Evolutionary conservation across 1,140 invertebrate species (phyloP).

Genomic region (Procambarus clarkii): DNA sequence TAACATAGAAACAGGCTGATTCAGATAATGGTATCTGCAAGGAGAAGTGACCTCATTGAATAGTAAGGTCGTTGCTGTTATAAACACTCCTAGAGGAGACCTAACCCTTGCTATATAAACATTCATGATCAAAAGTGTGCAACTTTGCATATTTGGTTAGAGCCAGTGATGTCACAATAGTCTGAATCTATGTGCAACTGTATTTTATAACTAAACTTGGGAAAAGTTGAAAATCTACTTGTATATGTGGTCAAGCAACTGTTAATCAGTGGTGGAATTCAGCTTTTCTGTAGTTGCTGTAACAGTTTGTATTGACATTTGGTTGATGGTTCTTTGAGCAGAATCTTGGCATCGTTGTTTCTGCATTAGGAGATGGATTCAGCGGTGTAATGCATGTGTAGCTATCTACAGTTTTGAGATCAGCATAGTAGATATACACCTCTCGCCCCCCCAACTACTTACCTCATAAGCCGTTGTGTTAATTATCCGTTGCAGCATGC

Average conservation of each 20-base stretch:
- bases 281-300: conserved; percentile 1
- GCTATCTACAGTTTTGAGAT: conserved; percentile 40
- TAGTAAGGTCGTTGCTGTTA: background rate
- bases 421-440: conserved; percentile 53
- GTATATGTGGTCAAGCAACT: background rate
- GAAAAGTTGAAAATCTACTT: background rate
- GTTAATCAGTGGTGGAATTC: background rate
- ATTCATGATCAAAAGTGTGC: background rate
- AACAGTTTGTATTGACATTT: conserved; percentile 2
- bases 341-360: background rate
- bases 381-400: conserved; percentile 62
- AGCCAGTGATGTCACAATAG: background rate
- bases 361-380: conserved; percentile 20
- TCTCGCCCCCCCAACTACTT: conserved; percentile 47
- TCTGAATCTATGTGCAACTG: conserved; percentile 15
- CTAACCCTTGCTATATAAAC: background rate
- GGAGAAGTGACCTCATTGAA: background rate
- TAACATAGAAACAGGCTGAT: background rate
- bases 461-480: conserved; percentile 63
- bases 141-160: background rate
- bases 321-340: background rate
- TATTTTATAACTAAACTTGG: background rate
- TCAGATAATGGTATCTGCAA: conserved; percentile 5
- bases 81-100: background rate
- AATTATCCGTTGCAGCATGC: conserved; percentile 55